A percentile compares a stretch with the other conserved stretches of the same genome.
These are phyloP conservation scores for Erpetoichthys calabaricus DNA, from an alignment of 2,797 vertebrate species.

Conservation along the genomic window DNA sequence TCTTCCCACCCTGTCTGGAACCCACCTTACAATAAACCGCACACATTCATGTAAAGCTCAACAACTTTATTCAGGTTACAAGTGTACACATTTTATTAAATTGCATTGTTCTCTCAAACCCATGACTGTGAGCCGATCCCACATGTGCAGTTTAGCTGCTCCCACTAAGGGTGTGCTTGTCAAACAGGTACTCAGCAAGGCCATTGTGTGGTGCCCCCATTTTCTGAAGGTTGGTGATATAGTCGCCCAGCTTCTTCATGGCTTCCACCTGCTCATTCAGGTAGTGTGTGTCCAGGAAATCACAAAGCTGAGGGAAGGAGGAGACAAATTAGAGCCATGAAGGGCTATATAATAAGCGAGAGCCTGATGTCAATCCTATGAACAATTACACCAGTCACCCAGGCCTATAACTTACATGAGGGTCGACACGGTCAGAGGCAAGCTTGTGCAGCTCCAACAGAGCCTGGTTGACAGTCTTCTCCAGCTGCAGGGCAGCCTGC, in stretches of 20 bases:
- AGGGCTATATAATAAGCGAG: no score
- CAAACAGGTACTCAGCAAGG: constrained; percentile 19
- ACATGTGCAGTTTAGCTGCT: constrained; percentile 31
- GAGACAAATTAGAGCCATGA: background rate
- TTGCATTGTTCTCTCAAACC: no score
- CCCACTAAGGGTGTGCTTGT: constrained; percentile 33
- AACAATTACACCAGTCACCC: no score
- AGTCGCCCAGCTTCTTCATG: constrained; percentile 31
- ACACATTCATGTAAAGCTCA: no score
- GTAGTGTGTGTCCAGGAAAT: constrained; percentile 10
- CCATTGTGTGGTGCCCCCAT: constrained; percentile 16
- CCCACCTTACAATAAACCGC: no score
- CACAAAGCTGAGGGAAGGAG: constrained; percentile 21
- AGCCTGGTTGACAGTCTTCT: constrained; percentile 79
- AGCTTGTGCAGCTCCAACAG: constrained; percentile 68
- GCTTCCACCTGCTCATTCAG: constrained; percentile 10
- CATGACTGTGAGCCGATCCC: constrained; percentile 1
- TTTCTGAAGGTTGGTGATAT: constrained; percentile 41
- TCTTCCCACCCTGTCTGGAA: no score
- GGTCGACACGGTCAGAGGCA: constrained; percentile 47
- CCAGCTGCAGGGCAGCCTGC: constrained; percentile 74
- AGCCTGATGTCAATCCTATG: no score
- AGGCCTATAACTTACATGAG: constrained; percentile 67
- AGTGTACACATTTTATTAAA: no score
- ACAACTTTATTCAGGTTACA: no score